Conservation (phyloP, 2,888 invertebrate genomes). For the Metacarcinus magister region DNA sequence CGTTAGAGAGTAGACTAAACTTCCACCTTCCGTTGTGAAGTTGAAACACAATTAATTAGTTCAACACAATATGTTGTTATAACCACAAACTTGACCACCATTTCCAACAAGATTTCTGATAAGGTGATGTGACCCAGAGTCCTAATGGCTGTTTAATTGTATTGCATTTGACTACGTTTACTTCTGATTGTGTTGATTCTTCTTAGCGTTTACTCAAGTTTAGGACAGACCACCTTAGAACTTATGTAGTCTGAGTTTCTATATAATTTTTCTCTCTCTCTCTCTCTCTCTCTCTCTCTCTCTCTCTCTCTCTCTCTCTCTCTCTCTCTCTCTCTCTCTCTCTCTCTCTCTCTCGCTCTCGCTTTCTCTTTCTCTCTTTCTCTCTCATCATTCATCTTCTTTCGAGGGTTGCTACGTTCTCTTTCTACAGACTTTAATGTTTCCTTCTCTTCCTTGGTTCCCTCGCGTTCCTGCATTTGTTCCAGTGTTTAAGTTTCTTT, state of each 20-base stretch:
- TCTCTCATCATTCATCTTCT: conserved; percentile 33
- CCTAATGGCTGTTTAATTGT: no score
- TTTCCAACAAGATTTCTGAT: no score
- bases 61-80: no score
- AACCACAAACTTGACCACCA: no score
- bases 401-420: background rate
- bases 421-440: background rate
- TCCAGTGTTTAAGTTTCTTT: background rate
- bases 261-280: background rate
- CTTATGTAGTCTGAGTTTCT: background rate
- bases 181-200: no score
- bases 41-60: no score
- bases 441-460: conserved; percentile 12
- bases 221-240: no score
- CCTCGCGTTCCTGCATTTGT: background rate
- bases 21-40: no score
- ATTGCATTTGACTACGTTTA: no score
- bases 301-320: conserved; percentile 4
- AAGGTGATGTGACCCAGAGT: no score
- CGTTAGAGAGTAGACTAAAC: no score
- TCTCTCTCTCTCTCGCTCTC: conserved; percentile 64
- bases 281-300: conserved; percentile 44
- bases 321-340: conserved; percentile 63
- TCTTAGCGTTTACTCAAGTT: no score
- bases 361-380: conserved; percentile 55